Percentiles rank a stretch among this genome's conserved stretches.
These are phyloP conservation scores for Aquatica leii DNA, from an alignment of 2,888 invertebrate genomes.

Conservation along the genomic window DNA sequence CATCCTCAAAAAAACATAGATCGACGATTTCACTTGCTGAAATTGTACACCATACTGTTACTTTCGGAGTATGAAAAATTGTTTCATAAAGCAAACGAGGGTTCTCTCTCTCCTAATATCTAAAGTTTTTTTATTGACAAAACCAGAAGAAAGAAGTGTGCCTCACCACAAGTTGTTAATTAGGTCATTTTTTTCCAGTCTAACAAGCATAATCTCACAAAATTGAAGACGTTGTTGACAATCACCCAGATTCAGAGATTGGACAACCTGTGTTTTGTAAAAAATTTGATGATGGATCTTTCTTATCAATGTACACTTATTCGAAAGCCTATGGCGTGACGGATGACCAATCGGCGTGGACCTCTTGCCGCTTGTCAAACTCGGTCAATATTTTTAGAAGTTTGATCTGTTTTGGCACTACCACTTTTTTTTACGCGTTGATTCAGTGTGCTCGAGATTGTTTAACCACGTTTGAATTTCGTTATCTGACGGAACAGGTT, in stretches of 20 bases:
- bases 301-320: constrained; percentile 19
- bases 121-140: constrained; percentile 29
- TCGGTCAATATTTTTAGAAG: constrained; percentile 14
- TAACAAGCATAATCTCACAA: constrained; percentile 21
- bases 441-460: constrained; percentile 33
- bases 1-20: constrained; percentile 11
- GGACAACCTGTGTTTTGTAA: constrained; percentile 19
- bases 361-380: constrained; percentile 19
- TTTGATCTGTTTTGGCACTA: constrained; percentile 13
- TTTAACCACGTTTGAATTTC: constrained; percentile 15
- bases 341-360: constrained; percentile 8
- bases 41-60: constrained; percentile 12
- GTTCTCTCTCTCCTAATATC: constrained; percentile 27
- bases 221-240: constrained; percentile 5
- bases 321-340: constrained; percentile 12
- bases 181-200: constrained; percentile 25
- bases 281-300: constrained; percentile 6
- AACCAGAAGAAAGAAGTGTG: constrained; percentile 25
- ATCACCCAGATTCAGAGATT: constrained; percentile 3
- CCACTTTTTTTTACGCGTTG: constrained; percentile 15
- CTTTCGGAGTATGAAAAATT: too few species aligned
- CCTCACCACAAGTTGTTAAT: constrained; percentile 18
- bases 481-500: constrained; percentile 16
- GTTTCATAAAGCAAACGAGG: constrained; percentile 27
- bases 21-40: constrained; percentile 12